Evolutionary conservation across 1,140 invertebrate genomes (phyloP), one percentile per base, ranked within the genome.

Genomic region (Ctenoplectra terminalis): DNA sequence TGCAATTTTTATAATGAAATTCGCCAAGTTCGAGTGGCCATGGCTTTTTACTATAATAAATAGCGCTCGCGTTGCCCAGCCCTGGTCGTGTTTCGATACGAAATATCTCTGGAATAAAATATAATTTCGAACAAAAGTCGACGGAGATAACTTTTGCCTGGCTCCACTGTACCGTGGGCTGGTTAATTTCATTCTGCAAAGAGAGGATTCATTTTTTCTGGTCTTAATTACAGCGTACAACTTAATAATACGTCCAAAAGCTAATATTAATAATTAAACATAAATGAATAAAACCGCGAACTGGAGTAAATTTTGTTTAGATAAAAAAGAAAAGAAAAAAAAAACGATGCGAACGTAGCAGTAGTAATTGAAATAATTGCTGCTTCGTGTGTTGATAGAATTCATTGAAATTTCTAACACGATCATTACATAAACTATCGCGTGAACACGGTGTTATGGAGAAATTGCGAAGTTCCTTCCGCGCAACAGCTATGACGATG

Each of bases 1-100:
- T 6, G 67, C 48, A 71, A 71, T 71, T 71, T 71, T 71, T 71
- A 37, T 71, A 56, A 71, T 52, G 67, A 71, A 71, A 54, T 52
- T 56, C 29, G 29, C 17, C 66, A 50, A 50, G 26, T 69, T 69
- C 67, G 66, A 69, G 66, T 69, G 66, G 34, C 43, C 20, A 17
- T 3, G n/a, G 34, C 60, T 20, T 20, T 69, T 69, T 69, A 15
- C 5, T 69, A n/a, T 8, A n/a, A 50, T 50, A 54, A 54, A 71
- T 15, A 26, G 31, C 9, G 8, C 43, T 66, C 26, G 31, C 15
- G 23, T 70, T 31, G 46, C 20, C 15, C 48, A n/a, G 29, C 48
- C 4, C 9, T 29, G 9, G 3, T 5, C 11, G 31, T 37, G 67
- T 34, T 34, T 17, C 67, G 67, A 70, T 70, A 26, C 43, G 48